Evolutionary conservation across 2,113 vertebrate species (phyloP).

Genomic region (Synchiropus splendidus): DNA sequence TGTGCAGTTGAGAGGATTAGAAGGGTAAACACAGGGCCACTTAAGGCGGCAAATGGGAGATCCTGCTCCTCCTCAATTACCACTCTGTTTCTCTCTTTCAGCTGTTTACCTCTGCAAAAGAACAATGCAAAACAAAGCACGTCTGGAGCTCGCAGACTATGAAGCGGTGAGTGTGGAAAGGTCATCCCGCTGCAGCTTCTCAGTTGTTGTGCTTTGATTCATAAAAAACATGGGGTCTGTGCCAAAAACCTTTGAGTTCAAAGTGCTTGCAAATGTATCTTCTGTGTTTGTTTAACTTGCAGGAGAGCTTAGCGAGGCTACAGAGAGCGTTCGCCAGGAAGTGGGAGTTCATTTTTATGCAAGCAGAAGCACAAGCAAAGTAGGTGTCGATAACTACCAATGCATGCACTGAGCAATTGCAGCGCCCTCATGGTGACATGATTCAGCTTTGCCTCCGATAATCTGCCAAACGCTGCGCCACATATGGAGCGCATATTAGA

Average conservation of each 20-base stretch:
- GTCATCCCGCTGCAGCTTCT: constrained; percentile 8
- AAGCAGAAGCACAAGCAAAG: constrained; percentile 99
- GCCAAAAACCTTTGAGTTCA: too few relatives aligned
- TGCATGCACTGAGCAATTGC: too few relatives aligned
- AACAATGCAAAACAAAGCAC: constrained; percentile 98
- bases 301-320: constrained; percentile 95
- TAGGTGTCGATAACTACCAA: constrained; percentile 66
- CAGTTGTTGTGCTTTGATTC: constrained; percentile 11
- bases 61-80: constrained; percentile 11
- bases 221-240: too few relatives aligned
- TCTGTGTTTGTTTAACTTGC: constrained; percentile 37
- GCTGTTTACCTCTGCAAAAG: constrained; percentile 98
- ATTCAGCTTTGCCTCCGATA: constrained; percentile 1
- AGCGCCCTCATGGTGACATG: constrained; percentile 8
- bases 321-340: constrained; percentile 94
- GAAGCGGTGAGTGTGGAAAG: constrained; percentile 82
- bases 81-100: constrained; percentile 49
- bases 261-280: too few relatives aligned
- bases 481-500: constrained; percentile 11
- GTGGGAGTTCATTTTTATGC: constrained; percentile 99
- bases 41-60: constrained; percentile 33
- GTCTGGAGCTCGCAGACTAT: constrained; percentile 92
- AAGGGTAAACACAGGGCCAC: constrained; percentile 43
- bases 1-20: constrained; percentile 53
- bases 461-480: constrained; percentile 7